A percentile compares a stretch with the other conserved stretches of the same genome.
These are phyloP conservation scores for Gisinianus flammeolus DNA, from an alignment of 2,888 invertebrate genomes.

Conservation along the genomic window DNA sequence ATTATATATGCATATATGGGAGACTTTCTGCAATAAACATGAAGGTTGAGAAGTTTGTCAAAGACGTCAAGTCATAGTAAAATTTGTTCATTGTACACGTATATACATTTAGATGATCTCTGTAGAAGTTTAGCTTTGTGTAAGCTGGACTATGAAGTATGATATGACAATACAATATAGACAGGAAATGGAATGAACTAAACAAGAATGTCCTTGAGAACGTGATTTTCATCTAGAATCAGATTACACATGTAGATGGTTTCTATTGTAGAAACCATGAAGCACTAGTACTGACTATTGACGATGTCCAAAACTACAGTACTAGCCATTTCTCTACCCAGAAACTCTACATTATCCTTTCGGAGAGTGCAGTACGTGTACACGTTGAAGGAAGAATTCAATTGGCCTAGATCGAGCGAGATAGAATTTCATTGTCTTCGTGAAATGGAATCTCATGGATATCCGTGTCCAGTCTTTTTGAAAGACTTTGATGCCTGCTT, in stretches of 20 bases:
- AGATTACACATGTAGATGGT: conserved; percentile 1
- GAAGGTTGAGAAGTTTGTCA: background rate
- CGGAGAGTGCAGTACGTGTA: background rate
- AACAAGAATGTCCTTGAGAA: conserved; percentile 18
- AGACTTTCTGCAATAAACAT: background rate
- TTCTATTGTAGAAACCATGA: background rate
- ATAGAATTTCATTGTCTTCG: conserved; percentile 3
- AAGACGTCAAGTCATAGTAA: background rate
- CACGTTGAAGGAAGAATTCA: background rate
- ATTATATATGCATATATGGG: too few species aligned
- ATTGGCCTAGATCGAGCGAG: conserved; percentile 14
- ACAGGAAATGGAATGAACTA: conserved; percentile 17
- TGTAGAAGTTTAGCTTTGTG: too few species aligned
- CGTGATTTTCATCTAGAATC: conserved; percentile 24
- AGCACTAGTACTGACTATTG: background rate
- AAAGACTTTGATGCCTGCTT: background rate
- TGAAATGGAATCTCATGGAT: background rate
- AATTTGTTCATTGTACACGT: too few species aligned
- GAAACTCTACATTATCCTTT: background rate
- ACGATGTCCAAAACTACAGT: background rate
- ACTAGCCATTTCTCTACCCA: background rate
- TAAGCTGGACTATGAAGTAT: background rate
- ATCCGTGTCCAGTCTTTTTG: background rate
- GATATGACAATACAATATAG: background rate
- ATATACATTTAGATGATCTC: too few species aligned